These are phyloP conservation scores for Chlorops oryzae DNA, from an alignment of 1,140 invertebrate genomes.

Conservation along the genomic window DNA sequence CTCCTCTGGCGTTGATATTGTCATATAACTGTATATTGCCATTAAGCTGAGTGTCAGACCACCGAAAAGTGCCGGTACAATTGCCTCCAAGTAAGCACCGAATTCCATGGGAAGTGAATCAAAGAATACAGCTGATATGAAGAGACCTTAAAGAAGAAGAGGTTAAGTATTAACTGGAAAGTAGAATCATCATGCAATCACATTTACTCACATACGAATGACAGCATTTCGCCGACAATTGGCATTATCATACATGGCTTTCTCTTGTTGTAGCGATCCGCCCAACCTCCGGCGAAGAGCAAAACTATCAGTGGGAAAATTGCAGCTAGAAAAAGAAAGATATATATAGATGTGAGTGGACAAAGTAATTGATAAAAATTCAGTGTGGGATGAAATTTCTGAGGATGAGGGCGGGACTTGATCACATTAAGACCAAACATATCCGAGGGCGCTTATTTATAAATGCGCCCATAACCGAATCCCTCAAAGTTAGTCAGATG, in stretches of 20 bases:
- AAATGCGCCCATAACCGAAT: no score
- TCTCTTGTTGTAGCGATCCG: constrained; percentile 57
- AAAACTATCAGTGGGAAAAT: constrained; percentile 57
- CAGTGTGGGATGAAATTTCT: background rate
- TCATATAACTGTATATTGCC: constrained; percentile 59
- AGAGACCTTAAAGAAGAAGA: constrained; percentile 20
- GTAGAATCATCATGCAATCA: background rate
- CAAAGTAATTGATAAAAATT: no score
- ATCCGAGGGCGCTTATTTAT: no score
- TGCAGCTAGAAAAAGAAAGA: constrained; percentile 43
- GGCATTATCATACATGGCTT: constrained; percentile 61
- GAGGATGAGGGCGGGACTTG: no score
- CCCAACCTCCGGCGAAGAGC: constrained; percentile 60
- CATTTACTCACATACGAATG: constrained; percentile 31
- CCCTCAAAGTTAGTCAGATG: no score
- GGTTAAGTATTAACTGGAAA: background rate
- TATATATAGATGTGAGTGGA: background rate
- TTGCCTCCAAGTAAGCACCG: constrained; percentile 52
- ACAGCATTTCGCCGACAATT: constrained; percentile 53
- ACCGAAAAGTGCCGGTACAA: constrained; percentile 53
- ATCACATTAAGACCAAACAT: no score
- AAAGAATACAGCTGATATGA: constrained; percentile 41
- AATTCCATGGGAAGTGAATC: constrained; percentile 50
- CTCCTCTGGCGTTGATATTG: constrained; percentile 53
- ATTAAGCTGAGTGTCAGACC: constrained; percentile 57